Evolutionary conservation across 2,113 vertebrate species (phyloP).

Genomic region (Passer montanus): DNA sequence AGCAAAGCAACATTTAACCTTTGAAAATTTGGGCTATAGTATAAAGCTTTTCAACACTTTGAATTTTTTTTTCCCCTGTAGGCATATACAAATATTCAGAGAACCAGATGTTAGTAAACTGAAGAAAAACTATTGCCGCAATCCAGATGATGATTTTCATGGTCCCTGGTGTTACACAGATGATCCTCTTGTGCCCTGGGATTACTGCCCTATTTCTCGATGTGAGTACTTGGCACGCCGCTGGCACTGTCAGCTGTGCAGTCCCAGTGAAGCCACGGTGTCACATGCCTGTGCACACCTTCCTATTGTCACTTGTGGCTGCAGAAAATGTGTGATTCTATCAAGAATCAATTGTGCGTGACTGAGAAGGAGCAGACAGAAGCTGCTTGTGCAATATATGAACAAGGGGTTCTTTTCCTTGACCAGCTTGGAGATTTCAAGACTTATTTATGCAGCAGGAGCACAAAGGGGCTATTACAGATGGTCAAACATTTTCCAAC

Average conservation of each 20-base stretch:
- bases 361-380: not conserved
- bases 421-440: constrained; percentile 36
- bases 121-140: constrained; percentile 91
- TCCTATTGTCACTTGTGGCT: not conserved
- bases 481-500: constrained; percentile 45
- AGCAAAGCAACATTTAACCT: constrained; percentile 57
- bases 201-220: constrained; percentile 91
- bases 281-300: not conserved
- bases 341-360: not conserved
- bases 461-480: constrained; percentile 36
- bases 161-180: constrained; percentile 98
- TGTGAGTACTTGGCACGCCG: constrained; percentile 81
- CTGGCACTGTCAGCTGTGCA: not conserved
- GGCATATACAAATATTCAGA: constrained; percentile 79
- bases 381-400: constrained; percentile 40
- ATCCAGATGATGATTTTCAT: constrained; percentile 95
- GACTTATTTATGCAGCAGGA: constrained; percentile 38
- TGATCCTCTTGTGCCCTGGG: constrained; percentile 89
- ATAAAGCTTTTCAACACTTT: constrained; percentile 49
- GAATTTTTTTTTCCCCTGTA: constrained; percentile 59
- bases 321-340: not conserved
- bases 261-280: not conserved
- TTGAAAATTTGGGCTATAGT: constrained; percentile 49
- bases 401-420: constrained; percentile 17
- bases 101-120: constrained; percentile 82